Evolutionary conservation across 2,113 vertebrate species (phyloP), one percentile per base, ranked within the genome.

Genomic region (Terrapene triunguis): DNA sequence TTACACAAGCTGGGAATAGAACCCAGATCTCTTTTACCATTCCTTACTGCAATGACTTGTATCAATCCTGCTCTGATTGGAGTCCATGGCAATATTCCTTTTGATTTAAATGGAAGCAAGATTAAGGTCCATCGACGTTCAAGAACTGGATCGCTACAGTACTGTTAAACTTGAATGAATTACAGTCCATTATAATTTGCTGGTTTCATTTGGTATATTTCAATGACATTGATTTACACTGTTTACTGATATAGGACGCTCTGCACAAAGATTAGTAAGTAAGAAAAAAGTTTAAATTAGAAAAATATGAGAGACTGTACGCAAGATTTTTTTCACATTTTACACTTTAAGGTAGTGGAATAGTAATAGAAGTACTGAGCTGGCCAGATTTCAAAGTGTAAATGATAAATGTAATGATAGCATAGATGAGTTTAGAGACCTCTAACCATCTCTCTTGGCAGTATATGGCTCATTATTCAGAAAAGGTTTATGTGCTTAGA

Each of bases 401-500:
- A 97, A 85, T 17, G 7, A 82, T 9, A 78, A 17, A 2, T 84
- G 47, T 79, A 96, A 89, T 4, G 3, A 92, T 16, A 47, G 69
- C 35, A 65, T 87, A 95, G 42, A 85, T 74, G 84, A 42, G 90
- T 32, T 29, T 91, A 22, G 90, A 65, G 44, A 84, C 51, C 80
- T 90, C 87, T 84, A 90, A 87, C 59, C 89, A 12, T 69, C 47
- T 90, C 9, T 92, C 74, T 85, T 80, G 82, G 65, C 79, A 69
- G 7, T 86, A 47, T 38, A 53, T 82, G 54, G 54, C 29, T 88
- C 47, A 82, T 90, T 57, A 84, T 47, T 94, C 82, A 48, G 29
- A 90, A 96, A 89, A 89, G 6, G 7, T 89, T 94, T 92, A 57
- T 85, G 50, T 59, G 84, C 12, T 22, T 93, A 89, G 79, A 93